Conservation (phyloP, 2,113 vertebrate genomes). For the Pomatostomus ruficeps region DNA sequence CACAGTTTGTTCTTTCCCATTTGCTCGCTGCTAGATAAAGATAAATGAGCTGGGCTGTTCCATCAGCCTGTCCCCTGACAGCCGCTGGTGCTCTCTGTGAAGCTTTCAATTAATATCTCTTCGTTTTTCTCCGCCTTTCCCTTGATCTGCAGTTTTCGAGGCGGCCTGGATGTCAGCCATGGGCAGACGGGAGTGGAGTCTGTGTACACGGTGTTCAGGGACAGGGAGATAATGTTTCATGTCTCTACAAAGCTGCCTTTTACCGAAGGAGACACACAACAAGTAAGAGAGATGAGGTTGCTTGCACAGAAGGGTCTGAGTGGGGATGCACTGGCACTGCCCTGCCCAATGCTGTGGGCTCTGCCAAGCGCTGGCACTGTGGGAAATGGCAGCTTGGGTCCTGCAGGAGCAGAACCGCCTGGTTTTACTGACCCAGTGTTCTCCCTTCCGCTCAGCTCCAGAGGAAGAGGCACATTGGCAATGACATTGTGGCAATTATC, state of each 20-base stretch:
- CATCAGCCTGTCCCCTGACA: background rate
- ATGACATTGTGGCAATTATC: conserved; percentile 91
- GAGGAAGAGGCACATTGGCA: conserved; percentile 94
- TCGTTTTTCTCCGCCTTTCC: background rate
- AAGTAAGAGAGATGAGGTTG: conserved; percentile 70
- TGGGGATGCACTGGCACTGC: rapidly evolving
- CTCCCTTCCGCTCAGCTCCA: conserved; percentile 77
- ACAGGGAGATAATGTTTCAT: conserved; percentile 95
- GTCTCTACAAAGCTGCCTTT: conserved; percentile 95
- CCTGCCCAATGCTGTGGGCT: background rate
- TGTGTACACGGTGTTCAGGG: conserved; percentile 87
- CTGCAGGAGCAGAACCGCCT: rapidly evolving
- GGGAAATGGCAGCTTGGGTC: background rate
- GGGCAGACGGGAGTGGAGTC: conserved; percentile 92
- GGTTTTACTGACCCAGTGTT: background rate
- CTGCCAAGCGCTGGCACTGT: background rate
- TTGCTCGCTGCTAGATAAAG: background rate
- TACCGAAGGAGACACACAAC: conserved; percentile 88
- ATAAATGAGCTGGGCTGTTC: background rate
- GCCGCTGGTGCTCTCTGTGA: background rate
- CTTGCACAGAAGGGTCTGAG: background rate
- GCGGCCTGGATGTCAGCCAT: conserved; percentile 90
- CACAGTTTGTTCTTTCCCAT: background rate
- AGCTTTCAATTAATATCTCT: background rate
- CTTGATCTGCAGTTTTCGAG: conserved; percentile 81